These are phyloP conservation scores for Bemisia tabaci DNA, from an alignment of 1,140 invertebrate species.

Conservation along the genomic window DNA sequence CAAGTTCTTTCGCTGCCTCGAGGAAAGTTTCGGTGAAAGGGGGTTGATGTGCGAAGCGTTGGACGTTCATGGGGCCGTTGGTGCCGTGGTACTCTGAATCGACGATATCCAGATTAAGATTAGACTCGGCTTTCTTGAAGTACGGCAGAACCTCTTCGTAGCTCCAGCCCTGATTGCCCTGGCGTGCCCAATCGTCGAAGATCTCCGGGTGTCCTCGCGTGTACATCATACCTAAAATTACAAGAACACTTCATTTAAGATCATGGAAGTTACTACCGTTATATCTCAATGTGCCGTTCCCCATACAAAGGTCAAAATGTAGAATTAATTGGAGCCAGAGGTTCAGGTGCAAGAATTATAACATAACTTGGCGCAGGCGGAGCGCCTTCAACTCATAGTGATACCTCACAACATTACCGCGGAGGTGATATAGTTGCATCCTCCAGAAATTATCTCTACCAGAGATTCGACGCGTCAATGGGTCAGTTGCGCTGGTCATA, in stretches of 20 bases:
- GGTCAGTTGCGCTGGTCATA: no score
- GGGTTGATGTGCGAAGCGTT: conserved; percentile 38
- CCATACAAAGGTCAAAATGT: background rate
- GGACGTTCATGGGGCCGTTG: conserved; percentile 41
- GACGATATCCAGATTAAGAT: conserved; percentile 29
- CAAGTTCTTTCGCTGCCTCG: conserved; percentile 40
- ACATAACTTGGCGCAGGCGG: no score
- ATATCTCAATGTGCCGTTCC: conserved; percentile 20
- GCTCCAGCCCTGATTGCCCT: conserved; percentile 47
- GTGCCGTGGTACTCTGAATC: conserved; percentile 37
- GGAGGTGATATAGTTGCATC: no score
- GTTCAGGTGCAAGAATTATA: no score
- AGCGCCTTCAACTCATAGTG: no score
- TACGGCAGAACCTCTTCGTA: conserved; percentile 44
- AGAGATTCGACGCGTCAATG: no score
- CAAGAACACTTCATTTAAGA: no score
- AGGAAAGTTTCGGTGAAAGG: conserved; percentile 39
- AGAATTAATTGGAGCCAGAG: conserved; percentile 1
- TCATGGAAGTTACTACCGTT: no score
- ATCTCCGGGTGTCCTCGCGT: conserved; percentile 45
- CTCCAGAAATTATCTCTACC: no score
- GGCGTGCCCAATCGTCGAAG: conserved; percentile 50
- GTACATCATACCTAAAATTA: conserved; percentile 49
- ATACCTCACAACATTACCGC: no score
- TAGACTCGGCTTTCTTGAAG: conserved; percentile 42